Percentiles rank a stretch among this genome's conserved stretches.
These are phyloP conservation scores for Ploceus nigricollis DNA, from an alignment of 2,113 vertebrate genomes.

Conservation along the genomic window DNA sequence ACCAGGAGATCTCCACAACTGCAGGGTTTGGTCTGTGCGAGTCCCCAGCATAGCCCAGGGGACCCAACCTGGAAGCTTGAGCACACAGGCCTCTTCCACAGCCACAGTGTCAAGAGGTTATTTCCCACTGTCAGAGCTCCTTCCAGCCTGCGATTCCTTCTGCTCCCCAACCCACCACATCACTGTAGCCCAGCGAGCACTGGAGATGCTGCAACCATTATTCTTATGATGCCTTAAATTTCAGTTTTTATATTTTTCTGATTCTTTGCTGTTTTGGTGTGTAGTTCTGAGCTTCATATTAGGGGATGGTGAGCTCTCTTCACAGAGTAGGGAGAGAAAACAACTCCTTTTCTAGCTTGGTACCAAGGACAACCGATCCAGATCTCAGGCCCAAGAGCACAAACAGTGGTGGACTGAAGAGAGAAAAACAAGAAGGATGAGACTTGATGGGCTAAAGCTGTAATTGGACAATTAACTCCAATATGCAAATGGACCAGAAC, in stretches of 20 bases:
- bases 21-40: background rate
- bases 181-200: accelerated
- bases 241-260: background rate
- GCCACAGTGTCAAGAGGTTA: background rate
- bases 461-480: background rate
- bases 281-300: background rate
- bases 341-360: background rate
- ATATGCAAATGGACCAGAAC: background rate
- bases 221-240: background rate
- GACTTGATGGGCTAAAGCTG: background rate
- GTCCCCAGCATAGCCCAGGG: background rate
- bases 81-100: background rate
- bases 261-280: background rate
- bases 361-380: background rate
- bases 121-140: background rate
- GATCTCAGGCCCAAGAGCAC: background rate
- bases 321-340: background rate
- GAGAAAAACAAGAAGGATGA: background rate
- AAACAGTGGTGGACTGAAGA: background rate
- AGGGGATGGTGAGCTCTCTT: background rate
- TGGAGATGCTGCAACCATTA: accelerated
- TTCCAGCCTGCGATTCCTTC: background rate
- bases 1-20: background rate
- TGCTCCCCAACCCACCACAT: background rate
- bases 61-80: background rate